phyloP scores from a whole-genome alignment of 2,113 vertebrate genomes.

The Phalacrocorax carbo region DNA sequence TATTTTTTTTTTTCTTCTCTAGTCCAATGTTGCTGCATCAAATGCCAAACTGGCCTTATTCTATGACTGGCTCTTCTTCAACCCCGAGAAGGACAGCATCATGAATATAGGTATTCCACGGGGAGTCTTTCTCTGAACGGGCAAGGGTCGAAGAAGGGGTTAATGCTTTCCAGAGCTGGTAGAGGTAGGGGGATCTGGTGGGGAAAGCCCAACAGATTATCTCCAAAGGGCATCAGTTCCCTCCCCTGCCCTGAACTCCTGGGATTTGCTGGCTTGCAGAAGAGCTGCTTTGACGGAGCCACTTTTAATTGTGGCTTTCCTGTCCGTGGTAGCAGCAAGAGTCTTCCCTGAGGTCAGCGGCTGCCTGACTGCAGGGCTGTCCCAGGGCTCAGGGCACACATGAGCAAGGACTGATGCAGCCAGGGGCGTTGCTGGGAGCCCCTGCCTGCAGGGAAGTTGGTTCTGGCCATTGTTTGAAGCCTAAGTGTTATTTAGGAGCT shows the following conservation, averaged over 20 bases:
- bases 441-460: neutral
- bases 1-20: neutral
- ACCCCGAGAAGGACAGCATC: constrained; percentile 97
- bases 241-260: neutral
- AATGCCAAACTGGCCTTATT: constrained; percentile 97
- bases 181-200: neutral
- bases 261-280: neutral
- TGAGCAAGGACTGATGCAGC: neutral
- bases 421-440: neutral
- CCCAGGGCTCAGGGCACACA: neutral
- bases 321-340: neutral
- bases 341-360: neutral
- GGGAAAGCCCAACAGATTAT: neutral
- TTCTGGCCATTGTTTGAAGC: neutral
- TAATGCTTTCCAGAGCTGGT: neutral
- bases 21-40: constrained; percentile 96
- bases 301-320: neutral
- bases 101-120: constrained; percentile 90
- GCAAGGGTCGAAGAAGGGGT: neutral
- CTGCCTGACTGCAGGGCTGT: neutral
- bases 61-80: constrained; percentile 99
- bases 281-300: neutral
- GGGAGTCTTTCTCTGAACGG: fast-evolving
- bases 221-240: neutral
- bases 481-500: neutral